These are phyloP conservation scores for Podarcis siculus DNA, from an alignment of 2,797 vertebrate species.

Conservation along the genomic window DNA sequence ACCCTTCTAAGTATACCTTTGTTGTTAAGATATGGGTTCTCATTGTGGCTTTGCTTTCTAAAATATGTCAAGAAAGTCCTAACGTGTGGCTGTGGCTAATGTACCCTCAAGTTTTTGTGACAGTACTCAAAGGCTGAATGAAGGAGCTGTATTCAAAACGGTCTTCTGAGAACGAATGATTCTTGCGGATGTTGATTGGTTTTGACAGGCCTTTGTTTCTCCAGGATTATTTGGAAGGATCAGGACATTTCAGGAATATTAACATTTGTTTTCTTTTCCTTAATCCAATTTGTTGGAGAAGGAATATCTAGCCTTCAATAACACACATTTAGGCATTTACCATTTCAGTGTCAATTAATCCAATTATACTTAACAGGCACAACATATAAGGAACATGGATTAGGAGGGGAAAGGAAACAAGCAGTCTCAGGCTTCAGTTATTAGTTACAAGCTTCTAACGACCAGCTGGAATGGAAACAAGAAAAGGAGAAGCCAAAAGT, in stretches of 20 bases:
- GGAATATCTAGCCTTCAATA: not conserved
- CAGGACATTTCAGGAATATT: not conserved
- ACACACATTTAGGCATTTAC: too few species aligned
- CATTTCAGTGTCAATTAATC: too few species aligned
- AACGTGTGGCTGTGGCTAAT: not conserved
- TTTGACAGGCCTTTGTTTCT: not conserved
- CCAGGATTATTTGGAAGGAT: not conserved
- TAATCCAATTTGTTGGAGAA: not conserved
- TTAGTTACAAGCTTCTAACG: too few species aligned
- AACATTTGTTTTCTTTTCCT: not conserved
- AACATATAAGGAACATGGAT: too few species aligned
- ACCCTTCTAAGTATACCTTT: not conserved
- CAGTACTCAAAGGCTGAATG: not conserved
- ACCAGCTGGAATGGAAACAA: too few species aligned
- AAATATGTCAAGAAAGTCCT: not conserved
- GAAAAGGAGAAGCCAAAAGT: too few species aligned
- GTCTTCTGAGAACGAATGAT: not conserved
- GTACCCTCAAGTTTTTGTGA: not conserved
- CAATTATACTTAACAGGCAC: too few species aligned
- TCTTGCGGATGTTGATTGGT: not conserved
- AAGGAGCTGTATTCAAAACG: not conserved
- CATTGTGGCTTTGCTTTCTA: not conserved
- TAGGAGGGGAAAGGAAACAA: too few species aligned
- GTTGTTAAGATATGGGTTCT: not conserved
- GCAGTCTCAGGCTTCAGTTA: too few species aligned